Evolutionary conservation across 2,113 vertebrate species (phyloP), one percentile per base, ranked within the genome.

Genomic region (Melanocharis versteri): DNA sequence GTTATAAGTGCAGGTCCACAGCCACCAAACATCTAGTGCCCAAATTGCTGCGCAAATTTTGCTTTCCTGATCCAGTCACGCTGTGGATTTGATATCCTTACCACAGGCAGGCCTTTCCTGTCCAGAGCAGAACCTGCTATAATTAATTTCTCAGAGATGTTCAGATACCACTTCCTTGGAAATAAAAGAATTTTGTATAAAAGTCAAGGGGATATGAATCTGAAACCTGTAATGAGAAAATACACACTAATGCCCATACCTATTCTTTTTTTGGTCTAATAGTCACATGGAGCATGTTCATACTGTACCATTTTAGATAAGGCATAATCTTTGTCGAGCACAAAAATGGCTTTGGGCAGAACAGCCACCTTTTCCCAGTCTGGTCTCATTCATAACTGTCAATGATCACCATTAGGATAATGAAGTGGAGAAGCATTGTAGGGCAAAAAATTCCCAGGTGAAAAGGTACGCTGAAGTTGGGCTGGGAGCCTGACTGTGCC

Each of bases 181-280:
- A 44, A 79, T 10, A 69, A 54, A 26, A 48, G 48, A 28, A 39
- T 66, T 78, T 91, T 94, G 35, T 17, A 91, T 80, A 65, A 91
- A 51, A 89, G 45, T 51, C 39, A 62, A 83, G 26, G 62, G 39
- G n/a, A 94, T 92, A 79, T 21, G 54, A 93, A 83, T 90, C 64
- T 56, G 22, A 62, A 57, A 42, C 57, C 42, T 66, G 19, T 87
- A 95, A 96, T 82, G 77, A 94, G 89, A 95, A 97, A 65, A 75
- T 56, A 72, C 5, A 9, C 1, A 33, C 21, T 56, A 87, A 86
- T 35, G 48, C 40, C 69, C 57, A 53, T 44, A 78, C 51, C 39
- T 68, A 21, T 71, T 70, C 77, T 81, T 77, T 84, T 96, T 90
- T 89, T 28, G 16, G 15, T 89, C 60, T 79, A 47, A 80, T 54